Evolutionary conservation across 1,140 invertebrate genomes (phyloP).

Genomic region (Holotrichia oblita): DNA sequence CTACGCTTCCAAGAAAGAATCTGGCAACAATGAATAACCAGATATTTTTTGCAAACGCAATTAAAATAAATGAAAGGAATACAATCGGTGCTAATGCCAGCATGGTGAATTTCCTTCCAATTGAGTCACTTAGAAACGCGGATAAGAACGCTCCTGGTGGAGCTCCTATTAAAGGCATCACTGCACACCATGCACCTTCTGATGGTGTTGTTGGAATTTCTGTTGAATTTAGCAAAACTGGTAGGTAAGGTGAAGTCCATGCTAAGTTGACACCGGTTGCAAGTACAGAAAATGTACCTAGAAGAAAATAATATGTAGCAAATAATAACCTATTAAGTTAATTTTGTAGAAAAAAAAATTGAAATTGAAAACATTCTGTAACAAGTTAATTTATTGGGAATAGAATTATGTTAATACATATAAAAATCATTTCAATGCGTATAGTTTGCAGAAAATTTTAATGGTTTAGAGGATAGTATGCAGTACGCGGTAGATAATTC

Average conservation of each 20-base stretch:
- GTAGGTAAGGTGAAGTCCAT: slow-evolving; percentile 58
- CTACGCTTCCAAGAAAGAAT: slow-evolving; percentile 70
- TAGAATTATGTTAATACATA: too few relatives aligned
- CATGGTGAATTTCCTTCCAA: slow-evolving; percentile 75
- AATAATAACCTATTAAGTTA: too few relatives aligned
- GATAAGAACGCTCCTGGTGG: slow-evolving; percentile 64
- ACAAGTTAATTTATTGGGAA: too few relatives aligned
- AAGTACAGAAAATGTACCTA: slow-evolving; percentile 52
- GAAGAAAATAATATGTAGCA: neutral
- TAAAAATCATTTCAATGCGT: too few relatives aligned
- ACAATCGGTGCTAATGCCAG: slow-evolving; percentile 68
- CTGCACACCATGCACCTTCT: slow-evolving; percentile 72
- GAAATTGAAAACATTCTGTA: too few relatives aligned
- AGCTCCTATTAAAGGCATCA: slow-evolving; percentile 59
- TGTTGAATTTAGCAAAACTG: slow-evolving; percentile 47
- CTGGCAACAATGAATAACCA: slow-evolving; percentile 57
- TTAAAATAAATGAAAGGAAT: slow-evolving; percentile 72
- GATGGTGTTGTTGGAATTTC: slow-evolving; percentile 65
- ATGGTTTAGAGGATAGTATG: too few relatives aligned
- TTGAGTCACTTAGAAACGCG: slow-evolving; percentile 63
- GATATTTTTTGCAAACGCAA: slow-evolving; percentile 66
- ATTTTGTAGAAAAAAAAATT: too few relatives aligned
- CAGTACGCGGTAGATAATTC: too few relatives aligned
- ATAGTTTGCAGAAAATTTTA: too few relatives aligned
- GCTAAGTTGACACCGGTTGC: slow-evolving; percentile 55